These are phyloP conservation scores for Bilobella aurantiaca DNA, from an alignment of 1,140 invertebrate genomes.

Conservation along the genomic window DNA sequence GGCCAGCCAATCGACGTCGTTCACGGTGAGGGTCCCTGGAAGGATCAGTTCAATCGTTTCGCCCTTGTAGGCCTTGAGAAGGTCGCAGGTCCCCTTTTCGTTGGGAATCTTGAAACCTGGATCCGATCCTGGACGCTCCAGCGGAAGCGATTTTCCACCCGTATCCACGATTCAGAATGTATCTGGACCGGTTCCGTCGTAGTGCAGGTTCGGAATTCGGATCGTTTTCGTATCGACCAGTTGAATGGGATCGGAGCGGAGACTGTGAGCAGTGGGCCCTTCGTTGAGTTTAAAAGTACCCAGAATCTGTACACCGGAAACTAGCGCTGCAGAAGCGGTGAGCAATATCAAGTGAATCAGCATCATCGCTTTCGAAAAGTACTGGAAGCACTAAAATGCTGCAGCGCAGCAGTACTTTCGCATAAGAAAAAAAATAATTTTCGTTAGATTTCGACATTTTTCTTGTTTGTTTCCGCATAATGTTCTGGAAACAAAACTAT, in stretches of 20 bases:
- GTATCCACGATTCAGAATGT: neutral
- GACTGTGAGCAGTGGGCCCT: neutral
- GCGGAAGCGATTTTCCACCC: neutral
- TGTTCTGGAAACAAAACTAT: too few relatives aligned
- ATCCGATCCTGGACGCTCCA: neutral
- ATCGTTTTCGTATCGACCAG: neutral
- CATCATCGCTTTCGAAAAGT: too few relatives aligned
- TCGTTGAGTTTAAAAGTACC: neutral
- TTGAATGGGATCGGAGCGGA: neutral
- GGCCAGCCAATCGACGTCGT: neutral
- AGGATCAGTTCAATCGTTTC: neutral
- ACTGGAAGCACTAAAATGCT: too few relatives aligned
- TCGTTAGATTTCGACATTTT: too few relatives aligned
- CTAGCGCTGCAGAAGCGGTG: too few relatives aligned
- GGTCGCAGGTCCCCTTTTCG: neutral
- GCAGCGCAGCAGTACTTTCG: too few relatives aligned
- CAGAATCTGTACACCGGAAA: too few relatives aligned
- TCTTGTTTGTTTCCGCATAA: too few relatives aligned
- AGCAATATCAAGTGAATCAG: too few relatives aligned
- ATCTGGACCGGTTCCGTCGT: conserved; percentile 1
- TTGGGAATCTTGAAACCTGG: conserved; percentile 1
- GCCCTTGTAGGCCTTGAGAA: neutral
- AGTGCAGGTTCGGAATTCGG: neutral
- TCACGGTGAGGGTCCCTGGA: neutral
- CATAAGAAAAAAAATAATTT: too few relatives aligned